Conservation (phyloP, 2,113 vertebrate species). For the Athene noctua region DNA sequence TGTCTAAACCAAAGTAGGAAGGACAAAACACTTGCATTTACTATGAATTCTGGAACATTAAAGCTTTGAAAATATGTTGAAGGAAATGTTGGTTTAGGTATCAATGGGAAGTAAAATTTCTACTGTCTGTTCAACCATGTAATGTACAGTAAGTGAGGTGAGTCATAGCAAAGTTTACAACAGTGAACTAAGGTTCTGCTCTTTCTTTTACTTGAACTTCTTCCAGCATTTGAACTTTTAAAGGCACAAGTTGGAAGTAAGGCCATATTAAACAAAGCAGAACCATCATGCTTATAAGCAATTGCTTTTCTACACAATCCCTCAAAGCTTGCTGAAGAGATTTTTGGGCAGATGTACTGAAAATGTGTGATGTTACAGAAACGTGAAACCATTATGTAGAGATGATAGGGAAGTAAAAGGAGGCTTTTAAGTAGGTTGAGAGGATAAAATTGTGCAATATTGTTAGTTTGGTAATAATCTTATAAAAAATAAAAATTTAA, state of each 20-base stretch:
- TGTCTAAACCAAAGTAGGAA: background rate
- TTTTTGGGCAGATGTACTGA: background rate
- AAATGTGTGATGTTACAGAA: background rate
- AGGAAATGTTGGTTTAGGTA: background rate
- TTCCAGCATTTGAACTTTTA: background rate
- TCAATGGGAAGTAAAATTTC: slow-evolving; percentile 11
- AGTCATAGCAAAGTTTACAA: background rate
- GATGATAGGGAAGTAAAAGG: background rate
- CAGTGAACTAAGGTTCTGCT: background rate
- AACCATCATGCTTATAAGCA: background rate
- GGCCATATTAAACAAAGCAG: background rate
- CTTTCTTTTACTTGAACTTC: background rate
- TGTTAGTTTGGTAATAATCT: background rate
- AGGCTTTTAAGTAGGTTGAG: background rate
- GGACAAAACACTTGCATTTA: background rate
- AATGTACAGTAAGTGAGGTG: background rate
- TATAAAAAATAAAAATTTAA: background rate
- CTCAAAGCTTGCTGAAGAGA: background rate
- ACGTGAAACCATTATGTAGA: background rate
- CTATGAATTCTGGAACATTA: background rate
- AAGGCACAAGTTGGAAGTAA: background rate
- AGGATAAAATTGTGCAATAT: background rate
- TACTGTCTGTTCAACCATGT: slow-evolving; percentile 11
- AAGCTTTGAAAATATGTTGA: background rate
- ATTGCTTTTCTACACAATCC: background rate